phyloP scores from a whole-genome alignment of 2,888 invertebrate species.

The Drepanosiphum platanoidis region DNA sequence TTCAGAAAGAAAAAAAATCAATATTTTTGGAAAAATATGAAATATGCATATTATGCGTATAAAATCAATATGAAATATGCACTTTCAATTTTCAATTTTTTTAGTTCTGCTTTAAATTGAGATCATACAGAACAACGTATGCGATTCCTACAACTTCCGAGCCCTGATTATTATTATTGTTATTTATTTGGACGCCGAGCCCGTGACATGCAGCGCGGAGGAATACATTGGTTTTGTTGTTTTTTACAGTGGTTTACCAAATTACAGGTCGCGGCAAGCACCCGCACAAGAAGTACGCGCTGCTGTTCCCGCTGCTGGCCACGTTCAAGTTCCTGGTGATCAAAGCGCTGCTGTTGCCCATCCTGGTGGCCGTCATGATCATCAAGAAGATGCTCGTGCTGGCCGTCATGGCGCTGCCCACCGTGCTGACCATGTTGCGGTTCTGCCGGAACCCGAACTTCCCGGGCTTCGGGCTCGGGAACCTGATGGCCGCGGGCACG shows the following conservation, averaged over 20 bases:
- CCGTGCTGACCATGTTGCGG: conserved; percentile 69
- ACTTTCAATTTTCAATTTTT: no score
- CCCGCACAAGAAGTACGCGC: conserved; percentile 63
- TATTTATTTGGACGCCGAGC: no score
- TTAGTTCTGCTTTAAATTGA: no score
- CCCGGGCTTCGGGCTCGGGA: conserved; percentile 25
- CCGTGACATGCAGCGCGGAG: no score
- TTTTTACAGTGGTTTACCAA: conserved; percentile 46
- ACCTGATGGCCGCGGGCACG: conserved; percentile 24
- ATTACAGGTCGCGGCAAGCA: conserved; percentile 62
- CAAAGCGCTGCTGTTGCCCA: conserved; percentile 73
- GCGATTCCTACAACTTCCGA: no score
- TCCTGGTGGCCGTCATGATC: conserved; percentile 73
- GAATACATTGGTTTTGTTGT: background rate
- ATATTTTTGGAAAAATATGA: no score
- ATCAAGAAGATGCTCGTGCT: conserved; percentile 76
- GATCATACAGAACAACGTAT: no score
- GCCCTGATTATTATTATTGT: no score
- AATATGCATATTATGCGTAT: no score
- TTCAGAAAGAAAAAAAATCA: no score
- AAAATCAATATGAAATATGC: no score
- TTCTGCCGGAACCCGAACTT: conserved; percentile 59
- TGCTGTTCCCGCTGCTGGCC: conserved; percentile 64
- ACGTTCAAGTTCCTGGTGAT: conserved; percentile 64
- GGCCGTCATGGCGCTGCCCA: conserved; percentile 73